Conservation (phyloP, 2,888 invertebrate species). For the Adela reaumurella region DNA sequence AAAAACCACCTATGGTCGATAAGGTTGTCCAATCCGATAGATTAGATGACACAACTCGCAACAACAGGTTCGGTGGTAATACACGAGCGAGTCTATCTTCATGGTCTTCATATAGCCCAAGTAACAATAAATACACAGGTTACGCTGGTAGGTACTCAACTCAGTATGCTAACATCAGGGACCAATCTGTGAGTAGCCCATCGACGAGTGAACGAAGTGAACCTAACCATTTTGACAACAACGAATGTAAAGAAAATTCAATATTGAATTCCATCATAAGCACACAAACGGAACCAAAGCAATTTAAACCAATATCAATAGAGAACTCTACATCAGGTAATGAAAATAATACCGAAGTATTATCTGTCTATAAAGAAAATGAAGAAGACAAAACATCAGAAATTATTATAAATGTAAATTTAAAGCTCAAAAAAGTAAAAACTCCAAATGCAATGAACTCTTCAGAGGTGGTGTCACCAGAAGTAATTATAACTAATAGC, state of each 20-base stretch:
- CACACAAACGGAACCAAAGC: no score
- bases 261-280: no score
- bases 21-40: constrained; percentile 73
- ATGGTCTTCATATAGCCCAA: constrained; percentile 62
- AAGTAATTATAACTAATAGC: constrained; percentile 39
- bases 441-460: constrained; percentile 20
- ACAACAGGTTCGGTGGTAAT: constrained; percentile 57
- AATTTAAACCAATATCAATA: no score
- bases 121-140: constrained; percentile 33
- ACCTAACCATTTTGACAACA: constrained; percentile 1
- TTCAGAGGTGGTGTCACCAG: constrained; percentile 34
- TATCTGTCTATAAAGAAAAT: constrained; percentile 30
- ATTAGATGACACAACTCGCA: constrained; percentile 64
- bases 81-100: constrained; percentile 59
- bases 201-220: constrained; percentile 7
- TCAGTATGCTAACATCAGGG: constrained; percentile 37
- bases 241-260: no score
- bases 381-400: constrained; percentile 40
- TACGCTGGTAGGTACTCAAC: constrained; percentile 49
- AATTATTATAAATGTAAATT: constrained; percentile 42
- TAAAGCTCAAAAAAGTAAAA: constrained; percentile 41
- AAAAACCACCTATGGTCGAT: constrained; percentile 57
- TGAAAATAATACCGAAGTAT: constrained; percentile 25
- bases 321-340: no score
- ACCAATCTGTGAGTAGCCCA: constrained; percentile 20